Evolutionary conservation across 2,797 vertebrate genomes (phyloP), one percentile per base, ranked within the genome.

Genomic region (Varecia variegata): DNA sequence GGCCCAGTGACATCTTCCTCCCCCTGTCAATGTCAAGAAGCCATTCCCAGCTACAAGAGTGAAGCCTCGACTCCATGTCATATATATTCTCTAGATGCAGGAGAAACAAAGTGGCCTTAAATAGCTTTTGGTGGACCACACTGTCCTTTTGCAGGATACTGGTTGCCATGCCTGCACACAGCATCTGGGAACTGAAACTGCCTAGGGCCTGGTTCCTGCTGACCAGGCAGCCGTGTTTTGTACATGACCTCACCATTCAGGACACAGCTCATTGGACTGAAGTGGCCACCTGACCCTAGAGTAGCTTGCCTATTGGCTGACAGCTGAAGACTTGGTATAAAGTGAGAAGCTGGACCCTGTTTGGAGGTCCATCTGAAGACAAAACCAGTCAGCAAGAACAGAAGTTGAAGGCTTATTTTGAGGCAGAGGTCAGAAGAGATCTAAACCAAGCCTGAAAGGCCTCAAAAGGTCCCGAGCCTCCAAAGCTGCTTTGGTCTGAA

Each of bases 31-130:
- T 10, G 21, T 56, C 54, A 56, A 56, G 54, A 56, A 56, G 54
- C 21, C 54, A 18, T n/a, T 67, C 60, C 60, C 1, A 3, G 14
- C 21, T 70, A 70, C 3, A 47, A n/a, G 54, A 43, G 52, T 68
- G 5, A 15, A 65, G 45, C 2, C 23, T 58, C 56, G 27, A 54
- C 77, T 17, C 21, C 0, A 2, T 17, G 32, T 47, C 50, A 58
- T 13, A 40, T 6, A 12, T 13, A 40, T 6, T 27, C 56, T 58
- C 25, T 58, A 58, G 25, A 58, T 58, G 25, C 25, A 58, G 11
- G 10, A 58, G 25, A 27, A 58, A 95, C 76, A 79, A 93, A 94
- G 86, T 88, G 85, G 79, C 25, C 71, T 82, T 71, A 93, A 85
- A 93, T 85, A 74, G 54, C 43, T 81, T 73, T 89, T 25, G 8